A percentile compares a stretch with the other conserved stretches of the same genome.
Conservation (phyloP, 1,140 invertebrate genomes). For the Ladona fulva region DNA sequence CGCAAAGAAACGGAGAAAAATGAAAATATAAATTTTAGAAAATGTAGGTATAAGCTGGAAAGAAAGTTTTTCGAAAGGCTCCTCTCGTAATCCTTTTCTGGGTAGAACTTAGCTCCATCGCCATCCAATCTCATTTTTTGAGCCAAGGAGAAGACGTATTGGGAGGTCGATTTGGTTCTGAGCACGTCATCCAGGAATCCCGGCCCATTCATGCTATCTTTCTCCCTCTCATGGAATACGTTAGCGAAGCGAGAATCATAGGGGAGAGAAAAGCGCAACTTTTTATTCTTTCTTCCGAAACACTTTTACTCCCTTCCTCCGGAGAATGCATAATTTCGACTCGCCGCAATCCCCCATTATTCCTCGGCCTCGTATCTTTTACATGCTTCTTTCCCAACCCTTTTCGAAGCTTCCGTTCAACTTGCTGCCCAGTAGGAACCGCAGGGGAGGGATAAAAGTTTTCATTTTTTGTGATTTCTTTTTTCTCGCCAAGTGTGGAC, state of each 20-base stretch:
- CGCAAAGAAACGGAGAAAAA: too few species aligned
- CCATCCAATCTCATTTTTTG: too few species aligned
- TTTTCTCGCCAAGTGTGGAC: neutral
- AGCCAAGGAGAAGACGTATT: too few species aligned
- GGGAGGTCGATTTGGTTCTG: too few species aligned
- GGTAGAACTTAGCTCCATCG: too few species aligned
- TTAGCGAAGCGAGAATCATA: neutral
- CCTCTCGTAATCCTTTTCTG: too few species aligned
- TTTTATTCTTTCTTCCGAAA: neutral
- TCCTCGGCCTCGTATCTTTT: neutral
- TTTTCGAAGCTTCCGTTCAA: slow-evolving; percentile 1
- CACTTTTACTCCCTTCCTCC: neutral
- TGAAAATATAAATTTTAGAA: too few species aligned
- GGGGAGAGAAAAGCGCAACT: neutral
- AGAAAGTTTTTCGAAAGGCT: too few species aligned
- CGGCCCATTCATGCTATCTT: too few species aligned
- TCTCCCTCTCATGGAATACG: neutral
- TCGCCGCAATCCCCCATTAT: neutral
- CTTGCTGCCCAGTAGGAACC: neutral
- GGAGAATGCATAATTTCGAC: neutral
- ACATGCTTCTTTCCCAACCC: neutral
- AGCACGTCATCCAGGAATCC: too few species aligned
- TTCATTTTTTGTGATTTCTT: neutral
- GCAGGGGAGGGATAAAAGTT: too few species aligned
- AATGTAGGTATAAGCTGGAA: too few species aligned